These are phyloP conservation scores for Calidris pugnax DNA, from an alignment of 2,113 vertebrate genomes.

Conservation along the genomic window DNA sequence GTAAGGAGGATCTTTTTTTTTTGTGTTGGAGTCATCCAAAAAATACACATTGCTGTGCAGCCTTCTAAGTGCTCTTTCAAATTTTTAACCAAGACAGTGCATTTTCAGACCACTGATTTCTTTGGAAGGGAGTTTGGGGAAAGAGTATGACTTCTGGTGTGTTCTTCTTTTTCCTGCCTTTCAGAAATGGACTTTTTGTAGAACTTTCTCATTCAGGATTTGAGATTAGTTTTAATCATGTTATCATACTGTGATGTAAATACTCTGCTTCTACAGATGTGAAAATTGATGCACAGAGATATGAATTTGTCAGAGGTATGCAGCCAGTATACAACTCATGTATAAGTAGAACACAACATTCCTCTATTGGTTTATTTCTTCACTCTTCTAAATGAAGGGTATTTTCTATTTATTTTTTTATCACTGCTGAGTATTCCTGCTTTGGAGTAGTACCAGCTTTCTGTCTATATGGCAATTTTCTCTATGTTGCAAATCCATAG, in stretches of 20 bases:
- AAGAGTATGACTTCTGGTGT: not conserved
- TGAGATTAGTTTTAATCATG: not conserved
- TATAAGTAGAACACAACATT: not conserved
- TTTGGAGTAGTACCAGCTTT: not conserved
- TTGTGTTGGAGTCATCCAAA: not conserved
- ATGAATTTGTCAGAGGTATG: not conserved
- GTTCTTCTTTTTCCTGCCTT: not conserved
- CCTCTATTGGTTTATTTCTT: not conserved
- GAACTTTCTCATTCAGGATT: not conserved
- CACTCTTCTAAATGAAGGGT: not conserved
- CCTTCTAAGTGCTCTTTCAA: not conserved
- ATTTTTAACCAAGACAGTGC: not conserved
- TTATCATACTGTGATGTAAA: not conserved
- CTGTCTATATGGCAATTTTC: not conserved
- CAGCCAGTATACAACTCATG: not conserved
- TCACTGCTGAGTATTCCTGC: not conserved
- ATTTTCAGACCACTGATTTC: not conserved
- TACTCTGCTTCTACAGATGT: not conserved
- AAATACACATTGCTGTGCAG: not conserved
- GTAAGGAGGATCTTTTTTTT: slow-evolving; percentile 70
- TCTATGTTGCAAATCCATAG: not conserved
- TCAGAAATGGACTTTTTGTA: not conserved
- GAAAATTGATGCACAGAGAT: not conserved
- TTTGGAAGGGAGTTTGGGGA: not conserved
- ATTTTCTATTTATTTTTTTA: not conserved